Evolutionary conservation across 2,113 vertebrate species (phyloP), one percentile per base, ranked within the genome.

Genomic region (Pituophis catenifer): DNA sequence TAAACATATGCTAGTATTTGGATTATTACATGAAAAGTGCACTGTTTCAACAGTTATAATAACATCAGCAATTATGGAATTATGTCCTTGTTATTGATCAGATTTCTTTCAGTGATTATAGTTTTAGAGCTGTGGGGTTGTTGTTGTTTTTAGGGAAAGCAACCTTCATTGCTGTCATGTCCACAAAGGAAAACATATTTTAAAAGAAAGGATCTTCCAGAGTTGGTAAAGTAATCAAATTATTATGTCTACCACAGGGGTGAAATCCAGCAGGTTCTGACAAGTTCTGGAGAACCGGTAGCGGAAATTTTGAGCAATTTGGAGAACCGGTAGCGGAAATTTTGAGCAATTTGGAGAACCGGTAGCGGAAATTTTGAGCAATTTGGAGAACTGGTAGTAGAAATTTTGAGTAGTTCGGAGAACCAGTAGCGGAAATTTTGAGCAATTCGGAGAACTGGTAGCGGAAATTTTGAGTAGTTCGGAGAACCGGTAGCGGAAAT

Each of bases 1-100:
- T 96, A 94, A 57, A 90, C 48, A 81, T 48, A 95, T 91, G 93
- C 57, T 94, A 88, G 91, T 75, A 94, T 93, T 91, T 75, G 86
- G 87, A 95, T 95, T 91, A 38, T 93, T 93, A 48, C 95, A 92
- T 91, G 88, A 97, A 96, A 97, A 17, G 94, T 90, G 90, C 0
- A 0, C 57, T 53, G 11, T 52, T 92, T 87, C 93, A 93, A 55
- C 5, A 91, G 88, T 86, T 62, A 91, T 86, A 94, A 88, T 58
- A 48, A 91, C 93, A 92, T 8, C 3, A 89, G 57, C 57, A 48
- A 38, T 59, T 58, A 26, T 13, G 92, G 15, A 26, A 75, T 93
- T 93, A 59, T 93, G 87, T 54, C 6, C 52, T 91, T 19, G 33
- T 11, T 38, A 48, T 59, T 62, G 91, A 90, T 93, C 92, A 48